phyloP scores from a whole-genome alignment of 1,140 invertebrate genomes.

The Drosophila murphyi region DNA sequence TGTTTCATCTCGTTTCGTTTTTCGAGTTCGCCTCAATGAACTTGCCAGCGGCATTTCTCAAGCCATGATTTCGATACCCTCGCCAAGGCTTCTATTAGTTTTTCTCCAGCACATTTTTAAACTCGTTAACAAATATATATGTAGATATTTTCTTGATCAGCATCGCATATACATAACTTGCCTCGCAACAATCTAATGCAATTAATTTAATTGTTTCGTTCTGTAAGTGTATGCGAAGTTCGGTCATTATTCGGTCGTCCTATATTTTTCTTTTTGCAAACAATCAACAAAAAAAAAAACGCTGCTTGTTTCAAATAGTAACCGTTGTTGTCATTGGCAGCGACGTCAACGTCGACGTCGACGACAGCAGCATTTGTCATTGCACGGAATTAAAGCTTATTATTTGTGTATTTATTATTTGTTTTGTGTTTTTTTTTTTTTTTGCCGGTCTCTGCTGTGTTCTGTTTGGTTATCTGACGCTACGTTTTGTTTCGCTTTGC shows the following conservation, averaged over 20 bases:
- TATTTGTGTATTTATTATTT: background rate
- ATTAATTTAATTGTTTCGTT: background rate
- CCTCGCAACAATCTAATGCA: too few relatives aligned
- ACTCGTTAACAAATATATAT: too few relatives aligned
- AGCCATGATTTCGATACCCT: constrained; percentile 20
- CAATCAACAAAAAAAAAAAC: too few relatives aligned
- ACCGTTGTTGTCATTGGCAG: constrained; percentile 37
- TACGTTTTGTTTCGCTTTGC: background rate
- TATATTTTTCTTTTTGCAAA: constrained; percentile 4
- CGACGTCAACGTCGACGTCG: constrained; percentile 12
- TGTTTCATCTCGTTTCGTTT: constrained; percentile 24
- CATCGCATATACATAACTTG: too few relatives aligned
- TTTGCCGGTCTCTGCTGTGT: background rate
- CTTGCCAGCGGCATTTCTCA: constrained; percentile 27
- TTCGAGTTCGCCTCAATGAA: constrained; percentile 41
- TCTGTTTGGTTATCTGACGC: background rate
- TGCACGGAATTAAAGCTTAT: constrained; percentile 40
- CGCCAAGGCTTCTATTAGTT: too few relatives aligned
- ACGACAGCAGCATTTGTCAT: constrained; percentile 31
- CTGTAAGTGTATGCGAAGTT: background rate
- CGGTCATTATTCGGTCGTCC: constrained; percentile 13
- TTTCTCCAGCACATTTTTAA: too few relatives aligned
- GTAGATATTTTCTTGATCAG: too few relatives aligned
- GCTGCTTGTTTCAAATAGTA: constrained; percentile 55
- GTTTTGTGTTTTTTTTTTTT: background rate